A percentile compares a stretch with the other conserved stretches of the same genome.
These are phyloP conservation scores for Punctoribates punctum DNA, from an alignment of 2,888 invertebrate species.

Conservation along the genomic window DNA sequence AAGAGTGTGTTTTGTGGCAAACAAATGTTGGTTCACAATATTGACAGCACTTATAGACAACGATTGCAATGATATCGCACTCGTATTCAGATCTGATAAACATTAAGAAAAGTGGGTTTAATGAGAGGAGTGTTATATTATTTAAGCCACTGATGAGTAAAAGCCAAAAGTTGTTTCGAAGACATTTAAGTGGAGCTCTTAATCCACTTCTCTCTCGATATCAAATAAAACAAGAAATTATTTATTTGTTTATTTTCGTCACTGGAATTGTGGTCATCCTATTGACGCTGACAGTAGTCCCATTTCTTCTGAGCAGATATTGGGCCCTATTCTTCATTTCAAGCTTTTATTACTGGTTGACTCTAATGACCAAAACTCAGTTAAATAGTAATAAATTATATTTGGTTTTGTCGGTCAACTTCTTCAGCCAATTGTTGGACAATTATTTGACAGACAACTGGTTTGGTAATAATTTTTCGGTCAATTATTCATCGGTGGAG, in stretches of 20 bases:
- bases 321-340: neutral
- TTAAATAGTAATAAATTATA: neutral
- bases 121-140: neutral
- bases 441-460: neutral
- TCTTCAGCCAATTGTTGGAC: neutral
- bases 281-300: neutral
- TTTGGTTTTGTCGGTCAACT: neutral
- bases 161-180: neutral
- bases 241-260: neutral
- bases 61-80: no score
- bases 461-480: neutral
- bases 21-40: no score
- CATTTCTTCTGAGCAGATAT: neutral
- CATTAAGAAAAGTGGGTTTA: neutral
- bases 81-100: neutral
- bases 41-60: no score
- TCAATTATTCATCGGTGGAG: neutral
- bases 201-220: neutral
- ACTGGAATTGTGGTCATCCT: neutral
- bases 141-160: neutral
- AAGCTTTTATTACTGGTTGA: neutral
- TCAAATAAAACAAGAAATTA: neutral
- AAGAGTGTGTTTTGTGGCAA: no score
- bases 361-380: neutral
- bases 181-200: neutral